Base-by-base conservation (phyloP, 1,140 invertebrate genomes). In the Venustaconcha ellipsiformis region DNA sequence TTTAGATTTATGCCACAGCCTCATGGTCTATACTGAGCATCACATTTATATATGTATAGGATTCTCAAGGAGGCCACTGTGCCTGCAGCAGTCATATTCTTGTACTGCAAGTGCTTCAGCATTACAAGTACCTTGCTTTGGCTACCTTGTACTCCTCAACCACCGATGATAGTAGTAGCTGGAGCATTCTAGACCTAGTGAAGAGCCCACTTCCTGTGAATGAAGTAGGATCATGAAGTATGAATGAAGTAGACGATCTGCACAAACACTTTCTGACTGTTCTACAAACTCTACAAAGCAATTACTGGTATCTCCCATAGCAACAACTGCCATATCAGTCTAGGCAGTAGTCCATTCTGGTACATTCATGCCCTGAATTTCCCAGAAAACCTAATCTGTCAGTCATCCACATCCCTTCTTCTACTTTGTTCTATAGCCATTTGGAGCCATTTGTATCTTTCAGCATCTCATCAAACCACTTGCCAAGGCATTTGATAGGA, bases 381-480 rank as follows among this genome's bases (percentile, higher is more conserved):
- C 15, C 59, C 59, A 60, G 59, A 20, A 60, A 2, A 2, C 20
- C 59, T 60, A 20, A 60, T 20, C 59, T 60, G 59, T 60, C 59
- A 20, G 15, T 60, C 20, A 2, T 60, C 59, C 59, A 20, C 15
- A 60, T 18, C 15, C 59, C 2, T 60, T 60, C 59, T 3, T 60
- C 59, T 2, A 60, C 15, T 5, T 60, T 17, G 20, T 60, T 17
- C 20, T 60, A 1, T 60, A 60, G 59, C 2, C 59, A 18, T 17
- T 3, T 20, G 15, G 2, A 20, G 15, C 59, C 20, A 17, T 60
- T 60, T 20, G 2, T 60, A 20, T 60, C 59, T 60, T 17, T 60
- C 15, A 60, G 20, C 59, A 20, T 60, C 15, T 60, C 59, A 60
- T 60, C 59, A 60, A 60, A 60, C 59, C 59, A 60, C 59, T 60